Base-by-base conservation (phyloP, 2,797 vertebrate species). In the Gobio occitaniae region DNA sequence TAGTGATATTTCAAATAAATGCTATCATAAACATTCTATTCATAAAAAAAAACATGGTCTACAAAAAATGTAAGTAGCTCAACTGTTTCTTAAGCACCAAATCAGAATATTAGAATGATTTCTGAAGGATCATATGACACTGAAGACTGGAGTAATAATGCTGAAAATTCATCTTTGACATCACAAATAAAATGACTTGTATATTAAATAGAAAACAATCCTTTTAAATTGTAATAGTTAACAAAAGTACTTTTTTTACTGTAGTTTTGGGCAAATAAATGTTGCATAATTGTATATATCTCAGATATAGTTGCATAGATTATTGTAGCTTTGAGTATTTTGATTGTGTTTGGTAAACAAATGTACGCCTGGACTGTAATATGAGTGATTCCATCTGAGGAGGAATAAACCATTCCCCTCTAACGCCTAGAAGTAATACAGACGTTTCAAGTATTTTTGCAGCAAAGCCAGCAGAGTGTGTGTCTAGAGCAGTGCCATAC, bases 381-480 rank as follows among this genome's bases (percentile, higher is more conserved):
- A 36, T 25, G 66, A 78, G 69, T 78, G 32, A 3, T 77, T 82
- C 84, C 59, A 72, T 77, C 75, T 50, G 17, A 88, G 72, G 72
- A 56, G 72, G 80, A 83, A 89, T 86, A 32, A 87, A 82, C 56
- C 59, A 79, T 72, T 88, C 75, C 44, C 76, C 79, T 71, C 72
- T n/a, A 52, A 86, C 80, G 74, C 81, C 68, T 79, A 29, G 48
- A 83, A 84, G 69, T 82, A 86, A 84, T 78, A 75, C 74, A 84
- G 83, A 80, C 72, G 66, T 84, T 78, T 29, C 61, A 36, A 76
- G 71, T 87, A 88, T 89, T 89, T 86, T 86, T 81, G 59, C 63
- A 69, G 82, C 84, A 82, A 79, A 86, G 87, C 81, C 84, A 86
- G 69, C 38, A 71, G 85, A 44, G 44, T n/a, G 83, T 80, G 52